Base-by-base conservation (phyloP, 2,888 invertebrate genomes). In the Drosophila anomalata region DNA sequence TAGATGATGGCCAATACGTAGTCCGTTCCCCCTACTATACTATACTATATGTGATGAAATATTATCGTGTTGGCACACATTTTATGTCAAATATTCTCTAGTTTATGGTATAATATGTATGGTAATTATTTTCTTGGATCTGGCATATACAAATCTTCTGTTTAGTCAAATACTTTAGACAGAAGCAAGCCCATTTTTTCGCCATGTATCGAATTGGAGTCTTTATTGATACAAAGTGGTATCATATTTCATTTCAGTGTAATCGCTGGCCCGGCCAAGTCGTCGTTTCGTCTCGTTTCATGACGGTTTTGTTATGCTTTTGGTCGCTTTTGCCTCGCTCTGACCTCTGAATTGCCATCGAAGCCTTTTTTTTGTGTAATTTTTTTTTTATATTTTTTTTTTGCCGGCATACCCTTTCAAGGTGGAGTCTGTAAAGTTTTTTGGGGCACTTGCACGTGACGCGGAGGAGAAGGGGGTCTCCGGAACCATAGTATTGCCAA, bases 401-500 rank as follows among this genome's bases (percentile, higher is more conserved):
- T 63, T 47, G 66, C 46, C 52, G 17, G 66, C 31, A 65, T 65
- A 65, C 63, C 52, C 63, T 62, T 65, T 65, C 63, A 52, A 53
- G 65, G 63, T 65, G 63, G 65, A 65, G 65, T 65, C 63, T 65
- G 63, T 52, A 65, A 65, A 53, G 65, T 65, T 65, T 61, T 47
- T 17, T 22, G 31, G 39, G 22, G 36, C 33, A 56, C 24, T 51
- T 33, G 31, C 24, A 12, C 9, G 42, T 20, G 20, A 20, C 9
- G 20, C 3, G 9, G 20, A 0, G 42, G 20, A 17, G 20, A 17
- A 2, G 22, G 24, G 22, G 22, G 31, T 17, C 17, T 17, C 17
- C 29, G 41, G 2, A 8, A 31, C n/a, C n/a, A 36, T 33, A 44
- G 46, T 20, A 46, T 55, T n/a, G 46, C 63, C 63, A 65, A 65